phyloP scores from a whole-genome alignment of 1,140 invertebrate genomes.

The Drosophila yakuba region DNA sequence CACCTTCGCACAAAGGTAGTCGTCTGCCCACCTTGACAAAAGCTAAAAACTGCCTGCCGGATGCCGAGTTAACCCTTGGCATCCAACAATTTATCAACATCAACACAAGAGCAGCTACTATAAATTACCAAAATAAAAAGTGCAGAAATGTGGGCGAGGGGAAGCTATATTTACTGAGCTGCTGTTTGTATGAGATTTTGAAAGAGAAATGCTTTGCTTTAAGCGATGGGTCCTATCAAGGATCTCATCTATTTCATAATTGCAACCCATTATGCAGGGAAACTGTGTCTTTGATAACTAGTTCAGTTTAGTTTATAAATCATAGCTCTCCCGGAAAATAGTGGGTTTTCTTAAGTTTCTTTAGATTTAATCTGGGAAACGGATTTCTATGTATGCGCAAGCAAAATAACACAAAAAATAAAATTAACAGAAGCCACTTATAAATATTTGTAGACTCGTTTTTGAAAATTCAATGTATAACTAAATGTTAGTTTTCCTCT shows the following conservation, averaged over 20 bases:
- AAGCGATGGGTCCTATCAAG: conserved; percentile 3
- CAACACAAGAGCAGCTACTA: conserved; percentile 60
- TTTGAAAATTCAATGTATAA: neutral
- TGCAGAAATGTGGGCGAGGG: neutral
- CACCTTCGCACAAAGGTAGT: conserved; percentile 17
- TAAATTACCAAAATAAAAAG: conserved; percentile 58
- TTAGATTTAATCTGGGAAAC: neutral
- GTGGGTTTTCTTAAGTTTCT: neutral
- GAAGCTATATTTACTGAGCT: neutral
- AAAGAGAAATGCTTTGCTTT: conserved; percentile 5
- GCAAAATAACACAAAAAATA: neutral
- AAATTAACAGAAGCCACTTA: neutral
- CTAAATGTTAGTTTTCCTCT: too few relatives aligned
- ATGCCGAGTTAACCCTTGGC: conserved; percentile 60
- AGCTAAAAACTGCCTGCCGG: conserved; percentile 61
- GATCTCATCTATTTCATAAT: conserved; percentile 16
- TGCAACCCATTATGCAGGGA: conserved; percentile 5
- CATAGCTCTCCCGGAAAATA: neutral
- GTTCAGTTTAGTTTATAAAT: neutral
- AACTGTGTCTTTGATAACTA: neutral
- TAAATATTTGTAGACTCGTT: neutral
- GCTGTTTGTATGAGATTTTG: conserved; percentile 5
- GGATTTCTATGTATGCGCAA: neutral
- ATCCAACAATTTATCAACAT: conserved; percentile 76
- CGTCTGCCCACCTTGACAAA: conserved; percentile 63